Conservation (phyloP, 2,888 invertebrate species). For the Hyppa rectilinea region DNA sequence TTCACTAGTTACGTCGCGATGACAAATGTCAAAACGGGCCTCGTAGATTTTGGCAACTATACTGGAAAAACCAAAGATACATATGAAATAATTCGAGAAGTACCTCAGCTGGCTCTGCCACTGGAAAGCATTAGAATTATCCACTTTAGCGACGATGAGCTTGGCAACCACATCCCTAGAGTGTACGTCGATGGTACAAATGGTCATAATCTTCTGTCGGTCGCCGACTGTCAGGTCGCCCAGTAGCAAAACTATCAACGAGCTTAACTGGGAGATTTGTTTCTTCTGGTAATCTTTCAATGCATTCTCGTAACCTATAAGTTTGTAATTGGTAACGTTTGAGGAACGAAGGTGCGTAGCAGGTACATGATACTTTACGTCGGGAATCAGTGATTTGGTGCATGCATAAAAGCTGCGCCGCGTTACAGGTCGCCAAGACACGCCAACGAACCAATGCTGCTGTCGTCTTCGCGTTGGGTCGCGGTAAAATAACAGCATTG, state of each 20-base stretch:
- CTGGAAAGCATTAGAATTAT: constrained; percentile 94
- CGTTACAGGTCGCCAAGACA: too few species aligned
- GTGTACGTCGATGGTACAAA: constrained; percentile 99
- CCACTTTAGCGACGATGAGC: constrained; percentile 95
- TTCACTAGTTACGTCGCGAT: too few species aligned
- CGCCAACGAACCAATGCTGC: too few species aligned
- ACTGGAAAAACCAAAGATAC: neutral
- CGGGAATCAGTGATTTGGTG: neutral
- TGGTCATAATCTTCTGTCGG: constrained; percentile 98
- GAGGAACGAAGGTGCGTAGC: neutral
- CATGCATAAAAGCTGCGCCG: too few species aligned
- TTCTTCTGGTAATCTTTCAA: constrained; percentile 97
- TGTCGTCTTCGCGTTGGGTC: neutral
- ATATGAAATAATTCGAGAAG: neutral
- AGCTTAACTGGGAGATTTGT: constrained; percentile 95
- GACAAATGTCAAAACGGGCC: too few species aligned
- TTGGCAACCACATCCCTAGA: constrained; percentile 98
- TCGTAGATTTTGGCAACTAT: too few species aligned
- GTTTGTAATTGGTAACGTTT: constrained; percentile 4
- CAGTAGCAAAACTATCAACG: constrained; percentile 95
- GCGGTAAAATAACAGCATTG: neutral
- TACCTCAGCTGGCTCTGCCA: constrained; percentile 97
- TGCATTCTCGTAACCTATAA: constrained; percentile 95
- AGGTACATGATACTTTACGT: neutral
- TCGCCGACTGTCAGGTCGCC: constrained; percentile 95